Evolutionary conservation across 2,797 vertebrate species (phyloP), one percentile per base, ranked within the genome.

Genomic region (Lutjanus argentimaculatus): DNA sequence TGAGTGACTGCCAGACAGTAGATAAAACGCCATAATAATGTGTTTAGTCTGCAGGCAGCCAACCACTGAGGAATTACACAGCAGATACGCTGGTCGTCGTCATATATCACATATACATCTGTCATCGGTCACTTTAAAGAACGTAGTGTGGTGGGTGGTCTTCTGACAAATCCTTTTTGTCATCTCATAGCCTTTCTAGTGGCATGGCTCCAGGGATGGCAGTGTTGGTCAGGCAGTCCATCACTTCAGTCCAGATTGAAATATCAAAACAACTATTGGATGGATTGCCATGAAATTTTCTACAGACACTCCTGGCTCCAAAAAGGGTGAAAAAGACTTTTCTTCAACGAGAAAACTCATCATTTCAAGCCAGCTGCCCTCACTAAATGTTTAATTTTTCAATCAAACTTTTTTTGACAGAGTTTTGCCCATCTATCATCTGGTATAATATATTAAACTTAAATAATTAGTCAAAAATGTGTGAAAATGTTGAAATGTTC

Each of bases 21-120:
- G 75, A 85, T 83, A 77, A 83, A 85, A 56, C 11, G 1, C 48
- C 19, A 19, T 53, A 46, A 66, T 84, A 72, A 83, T 58, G 68
- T 79, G 81, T 82, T 80, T 25, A 77, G 69, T 75, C 72, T 86
- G 77, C 67, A 77, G 57, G 45, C 76, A 69, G 82, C 62, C 58
- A 65, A 19, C 43, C 52, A 21, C 70, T 52, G 67, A 16, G 48
- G 63, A 43, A 25, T 69, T 48, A 56, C 55, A 25, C n/a, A 59
- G 68, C 63, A 11, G 30, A 67, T 67, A 62, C 56, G 83, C 78
- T 80, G 70, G 56, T 80, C 62, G 19, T 67, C 14, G 14, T 63
- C 78, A 58, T 73, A 59, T 45, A 58, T 70, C 58, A 53, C 22
- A 8, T 16, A 62, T 45, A 36, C 63, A 56, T 62, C n/a, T 65